Conservation (phyloP, 2,888 invertebrate species). For the Drosophila conformis region DNA sequence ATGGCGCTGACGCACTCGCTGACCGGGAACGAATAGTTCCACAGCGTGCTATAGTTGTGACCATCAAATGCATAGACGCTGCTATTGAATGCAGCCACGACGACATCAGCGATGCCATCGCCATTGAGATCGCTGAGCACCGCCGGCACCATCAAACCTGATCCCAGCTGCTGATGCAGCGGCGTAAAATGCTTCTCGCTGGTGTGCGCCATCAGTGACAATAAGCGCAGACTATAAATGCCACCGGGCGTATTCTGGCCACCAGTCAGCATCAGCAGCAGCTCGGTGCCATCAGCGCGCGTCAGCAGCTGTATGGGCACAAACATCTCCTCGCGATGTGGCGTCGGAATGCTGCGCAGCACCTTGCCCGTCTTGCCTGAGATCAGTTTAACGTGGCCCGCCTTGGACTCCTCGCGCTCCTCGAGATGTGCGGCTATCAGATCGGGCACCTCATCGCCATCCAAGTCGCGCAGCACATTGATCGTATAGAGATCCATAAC, state of each 20-base stretch:
- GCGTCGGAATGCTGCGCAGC: conserved; percentile 87
- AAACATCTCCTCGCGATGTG: conserved; percentile 89
- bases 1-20: conserved; percentile 91
- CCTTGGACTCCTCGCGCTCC: conserved; percentile 85
- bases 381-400: conserved; percentile 89
- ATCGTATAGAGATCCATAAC: conserved; percentile 89
- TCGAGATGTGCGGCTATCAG: conserved; percentile 89
- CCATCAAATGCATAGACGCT: conserved; percentile 91
- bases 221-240: conserved; percentile 88
- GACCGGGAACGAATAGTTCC: conserved; percentile 89
- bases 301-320: conserved; percentile 89
- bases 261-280: conserved; percentile 90
- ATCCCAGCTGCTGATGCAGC: conserved; percentile 87
- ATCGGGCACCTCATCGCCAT: conserved; percentile 89
- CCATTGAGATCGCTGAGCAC: conserved; percentile 90
- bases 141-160: conserved; percentile 89
- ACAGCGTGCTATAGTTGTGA: conserved; percentile 88
- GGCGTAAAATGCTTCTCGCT: conserved; percentile 86
- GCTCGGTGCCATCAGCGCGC: conserved; percentile 87
- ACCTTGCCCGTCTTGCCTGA: conserved; percentile 89
- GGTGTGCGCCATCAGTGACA: conserved; percentile 86
- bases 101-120: conserved; percentile 90
- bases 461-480: conserved; percentile 89
- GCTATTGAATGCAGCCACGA: conserved; percentile 90
- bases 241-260: conserved; percentile 90